phyloP scores from a whole-genome alignment of 1,140 invertebrate species.

The Trissolcus basalis region DNA sequence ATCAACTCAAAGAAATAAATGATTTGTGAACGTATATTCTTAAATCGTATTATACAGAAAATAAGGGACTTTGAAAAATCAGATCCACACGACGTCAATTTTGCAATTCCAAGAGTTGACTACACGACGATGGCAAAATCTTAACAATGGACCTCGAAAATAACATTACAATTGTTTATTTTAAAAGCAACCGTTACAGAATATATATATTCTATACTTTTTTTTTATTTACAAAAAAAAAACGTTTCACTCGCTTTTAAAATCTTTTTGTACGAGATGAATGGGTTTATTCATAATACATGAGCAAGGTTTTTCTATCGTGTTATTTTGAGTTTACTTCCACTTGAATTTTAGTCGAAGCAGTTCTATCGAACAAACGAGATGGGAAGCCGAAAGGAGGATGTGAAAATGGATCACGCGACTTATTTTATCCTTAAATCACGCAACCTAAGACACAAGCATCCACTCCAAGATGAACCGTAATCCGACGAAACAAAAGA shows the following conservation, averaged over 20 bases:
- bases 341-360: conserved; percentile 12
- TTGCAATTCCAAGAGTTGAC: too few species aligned
- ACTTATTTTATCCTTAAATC: conserved; percentile 50
- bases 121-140: too few species aligned
- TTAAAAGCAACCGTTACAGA: too few species aligned
- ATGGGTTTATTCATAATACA: background rate
- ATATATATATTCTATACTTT: too few species aligned
- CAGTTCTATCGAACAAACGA: conserved; percentile 27
- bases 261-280: background rate
- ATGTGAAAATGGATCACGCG: conserved; percentile 39
- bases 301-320: background rate
- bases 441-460: conserved; percentile 35
- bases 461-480: conserved; percentile 26
- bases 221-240: too few species aligned
- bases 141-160: too few species aligned
- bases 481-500: conserved; percentile 21
- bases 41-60: too few species aligned
- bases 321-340: conserved; percentile 10
- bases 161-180: too few species aligned
- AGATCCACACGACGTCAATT: too few species aligned
- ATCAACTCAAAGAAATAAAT: conserved; percentile 2
- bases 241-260: background rate
- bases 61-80: too few species aligned
- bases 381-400: conserved; percentile 9
- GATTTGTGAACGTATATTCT: too few species aligned